phyloP scores from a whole-genome alignment of 92 coral and sea anemone genomes.

The Pocillopora meandrina region DNA sequence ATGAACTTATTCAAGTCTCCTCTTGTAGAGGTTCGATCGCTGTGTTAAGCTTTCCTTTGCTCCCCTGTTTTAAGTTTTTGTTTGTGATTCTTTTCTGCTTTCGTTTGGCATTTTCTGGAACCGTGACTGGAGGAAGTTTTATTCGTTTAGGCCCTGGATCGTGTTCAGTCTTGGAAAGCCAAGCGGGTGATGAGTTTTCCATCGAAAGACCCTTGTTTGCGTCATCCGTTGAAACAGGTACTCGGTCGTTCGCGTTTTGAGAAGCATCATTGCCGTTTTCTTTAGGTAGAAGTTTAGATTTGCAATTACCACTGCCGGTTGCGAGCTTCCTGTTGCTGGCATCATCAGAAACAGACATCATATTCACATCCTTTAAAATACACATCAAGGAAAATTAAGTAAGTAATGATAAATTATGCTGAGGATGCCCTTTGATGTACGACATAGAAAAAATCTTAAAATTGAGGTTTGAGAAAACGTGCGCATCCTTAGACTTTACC shows the following conservation, averaged over 20 bases:
- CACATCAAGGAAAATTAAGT: background rate
- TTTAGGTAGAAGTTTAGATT: background rate
- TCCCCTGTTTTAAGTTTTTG: background rate
- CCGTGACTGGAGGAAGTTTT: constrained; percentile 30
- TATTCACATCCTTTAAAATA: constrained; percentile 5
- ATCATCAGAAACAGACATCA: background rate
- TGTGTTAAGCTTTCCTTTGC: constrained; percentile 8
- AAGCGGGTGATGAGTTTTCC: constrained; percentile 3
- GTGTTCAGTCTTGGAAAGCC: constrained; percentile 11
- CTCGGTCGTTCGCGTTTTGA: background rate
- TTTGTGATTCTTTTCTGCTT: background rate
- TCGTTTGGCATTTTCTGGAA: background rate
- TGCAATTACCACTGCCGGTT: background rate
- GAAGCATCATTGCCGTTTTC: background rate
- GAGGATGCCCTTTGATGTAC: too few relatives aligned
- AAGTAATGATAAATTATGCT: background rate
- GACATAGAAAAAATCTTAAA: too few relatives aligned
- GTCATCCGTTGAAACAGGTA: background rate
- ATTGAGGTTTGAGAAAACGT: too few relatives aligned
- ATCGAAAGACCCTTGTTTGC: too few relatives aligned
- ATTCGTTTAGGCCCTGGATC: constrained; percentile 5
- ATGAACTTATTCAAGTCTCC: constrained; percentile 9
- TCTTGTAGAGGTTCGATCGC: constrained; percentile 21
- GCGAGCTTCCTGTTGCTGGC: background rate
- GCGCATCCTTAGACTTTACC: too few relatives aligned